Base-by-base conservation (phyloP, 1,140 invertebrate species). In the Gonatopus flavifemur region DNA sequence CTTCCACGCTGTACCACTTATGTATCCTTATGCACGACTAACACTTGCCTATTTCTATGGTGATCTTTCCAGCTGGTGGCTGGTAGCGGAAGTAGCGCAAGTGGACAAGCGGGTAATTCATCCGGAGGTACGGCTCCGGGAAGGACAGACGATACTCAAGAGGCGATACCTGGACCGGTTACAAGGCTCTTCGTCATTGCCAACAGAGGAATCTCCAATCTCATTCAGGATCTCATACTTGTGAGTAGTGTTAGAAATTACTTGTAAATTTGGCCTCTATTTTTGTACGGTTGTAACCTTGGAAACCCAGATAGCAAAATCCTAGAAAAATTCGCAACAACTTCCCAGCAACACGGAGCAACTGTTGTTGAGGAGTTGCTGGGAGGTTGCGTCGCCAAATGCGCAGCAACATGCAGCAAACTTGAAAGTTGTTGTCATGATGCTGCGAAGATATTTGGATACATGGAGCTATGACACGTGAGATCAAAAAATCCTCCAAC, bases 201-300 rank as follows among this genome's bases (percentile, higher is more conserved):
- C 56, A 92, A 92, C 71, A 79, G 89, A 57, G 89, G 90, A 52
- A 84, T 91, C 59, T 87, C 89, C 59, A 91, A 91, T 72, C 82
- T 92, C 57, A 83, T 91, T 50, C 89, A 91, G 72, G 90, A 92
- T 76, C 82, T 92, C 58, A 91, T 91, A 76, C 81, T 92, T 67
- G 86, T 88, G 70, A 82, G 80, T 77, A 45, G n/a, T 19, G 32
- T 18, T 49, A 38, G 33, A 39, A 53, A 44, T 47, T 39, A 45
- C 48, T 50, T 46, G 21, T 24, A n/a, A n/a, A n/a, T 19, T 13
- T 1, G 8, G 15, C 13, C 7, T 7, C 13, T 8, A 37, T 15
- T 15, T 37, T 28, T 12, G 6, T 28, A 28, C 25, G 25, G 20
- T 0, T n/a, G n/a, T n/a, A n/a, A n/a, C n/a, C n/a, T n/a, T n/a